Evolutionary conservation across 2,797 vertebrate genomes (phyloP).

Genomic region (Valencia hispanica): DNA sequence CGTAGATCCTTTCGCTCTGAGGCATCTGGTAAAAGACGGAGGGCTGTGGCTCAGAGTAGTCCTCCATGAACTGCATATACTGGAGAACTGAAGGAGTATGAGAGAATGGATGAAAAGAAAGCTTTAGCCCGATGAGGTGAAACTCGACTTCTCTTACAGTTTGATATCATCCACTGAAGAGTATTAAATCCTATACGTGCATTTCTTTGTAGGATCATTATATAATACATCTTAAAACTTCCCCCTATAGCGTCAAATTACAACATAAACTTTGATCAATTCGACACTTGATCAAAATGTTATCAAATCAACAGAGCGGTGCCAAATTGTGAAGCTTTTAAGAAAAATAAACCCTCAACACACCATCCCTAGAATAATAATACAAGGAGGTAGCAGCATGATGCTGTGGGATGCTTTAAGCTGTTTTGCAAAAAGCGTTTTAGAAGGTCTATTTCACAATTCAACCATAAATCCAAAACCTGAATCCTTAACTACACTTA

Average conservation of each 20-base stretch:
- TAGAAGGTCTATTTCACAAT: neutral
- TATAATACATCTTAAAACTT: neutral
- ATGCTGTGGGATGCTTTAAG: neutral
- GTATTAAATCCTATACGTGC: neutral
- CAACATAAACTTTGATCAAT: neutral
- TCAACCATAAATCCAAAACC: neutral
- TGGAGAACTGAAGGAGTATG: conserved; percentile 85
- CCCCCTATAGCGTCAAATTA: neutral
- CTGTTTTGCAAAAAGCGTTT: neutral
- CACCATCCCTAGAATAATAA: neutral
- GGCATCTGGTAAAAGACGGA: conserved; percentile 98
- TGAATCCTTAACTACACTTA: neutral
- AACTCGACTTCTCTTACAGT: neutral
- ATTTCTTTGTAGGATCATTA: neutral
- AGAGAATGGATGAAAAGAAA: neutral
- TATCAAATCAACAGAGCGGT: neutral
- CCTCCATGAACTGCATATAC: conserved; percentile 98
- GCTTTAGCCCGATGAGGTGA: neutral
- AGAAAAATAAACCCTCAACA: neutral
- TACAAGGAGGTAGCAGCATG: neutral
- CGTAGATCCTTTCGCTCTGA: conserved; percentile 96
- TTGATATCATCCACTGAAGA: neutral
- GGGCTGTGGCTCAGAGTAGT: conserved; percentile 98
- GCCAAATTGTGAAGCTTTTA: neutral
- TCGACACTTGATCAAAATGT: no score